Evolutionary conservation across 2,797 vertebrate species (phyloP), one percentile per base, ranked within the genome.

Genomic region (Gila robusta): DNA sequence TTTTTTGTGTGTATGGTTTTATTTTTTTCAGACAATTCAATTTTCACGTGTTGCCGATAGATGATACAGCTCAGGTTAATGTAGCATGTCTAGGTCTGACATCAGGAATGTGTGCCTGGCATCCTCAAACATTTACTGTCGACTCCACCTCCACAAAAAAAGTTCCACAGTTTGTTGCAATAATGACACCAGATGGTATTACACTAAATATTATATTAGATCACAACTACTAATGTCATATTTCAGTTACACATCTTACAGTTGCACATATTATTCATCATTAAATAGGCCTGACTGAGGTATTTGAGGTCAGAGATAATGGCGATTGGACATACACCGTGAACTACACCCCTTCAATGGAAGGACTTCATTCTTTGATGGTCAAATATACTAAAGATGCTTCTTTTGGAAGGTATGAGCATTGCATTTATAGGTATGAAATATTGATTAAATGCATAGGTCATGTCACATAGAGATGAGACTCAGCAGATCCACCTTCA

Each of bases 31-130:
- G 88, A 47, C 39, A 66, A 0, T 84, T 76, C 35, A 12, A 28
- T 64, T 89, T 87, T n/a, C n/a, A 85, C 52, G 73, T 82, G 56
- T 64, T n/a, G 16, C 84, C 71, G 11, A 62, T n/a, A 71, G 83
- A 80, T 85, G 39, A 81, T 64, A 62, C 6, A 10, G n/a, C 49
- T 72, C 26, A 44, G 5, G 67, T 73, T 59, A 49, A 85, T 26
- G 39, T 85, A 71, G 64, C 54, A 26, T 52, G 26, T 37, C 52
- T 37, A 72, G 79, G 79, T 23, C 41, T 79, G n/a, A 72, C 78
- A 59, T 80, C 77, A 62, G 84, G 78, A 37, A 54, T 81, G 44
- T 86, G 84, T 72, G 28, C 78, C 21, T 23, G 26, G 44, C 32
- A 32, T 66, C 69, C 69, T 73, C 84, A 86, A n/a, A 86, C 39